A percentile compares a stretch with the other conserved stretches of the same genome.
phyloP scores from a whole-genome alignment of 2,113 vertebrate species.

The Herpailurus yagouaroundi region DNA sequence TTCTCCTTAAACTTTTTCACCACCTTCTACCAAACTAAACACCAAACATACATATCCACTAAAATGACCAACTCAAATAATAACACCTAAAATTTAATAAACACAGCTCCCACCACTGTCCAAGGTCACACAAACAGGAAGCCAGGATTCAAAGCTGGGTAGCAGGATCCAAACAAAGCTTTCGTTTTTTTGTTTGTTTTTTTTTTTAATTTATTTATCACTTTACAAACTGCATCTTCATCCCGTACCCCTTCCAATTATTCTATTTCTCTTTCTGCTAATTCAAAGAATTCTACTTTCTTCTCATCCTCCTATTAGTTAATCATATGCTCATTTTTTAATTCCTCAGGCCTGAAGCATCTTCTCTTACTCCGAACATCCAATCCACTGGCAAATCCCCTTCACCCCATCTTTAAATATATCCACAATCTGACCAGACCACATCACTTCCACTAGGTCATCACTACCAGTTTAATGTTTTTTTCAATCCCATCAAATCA shows the following conservation, averaged over 20 bases:
- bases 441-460: neutral
- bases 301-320: neutral
- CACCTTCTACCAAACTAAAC: conserved; percentile 10
- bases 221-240: neutral
- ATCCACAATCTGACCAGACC: neutral
- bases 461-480: neutral
- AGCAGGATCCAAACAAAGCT: neutral
- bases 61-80: neutral
- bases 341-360: neutral
- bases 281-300: conserved; percentile 8
- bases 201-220: neutral
- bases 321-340: neutral
- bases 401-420: neutral
- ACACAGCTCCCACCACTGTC: neutral
- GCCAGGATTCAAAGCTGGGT: neutral
- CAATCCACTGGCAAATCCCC: neutral
- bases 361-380: neutral
- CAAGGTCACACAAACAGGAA: neutral
- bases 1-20: neutral
- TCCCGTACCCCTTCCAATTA: neutral
- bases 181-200: neutral
- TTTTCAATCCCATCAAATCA: neutral
- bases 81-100: conserved; percentile 40
- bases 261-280: neutral
- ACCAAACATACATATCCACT: neutral